Evolutionary conservation across 1,140 invertebrate genomes (phyloP), one percentile per base, ranked within the genome.

Genomic region (Drosophila burlai): DNA sequence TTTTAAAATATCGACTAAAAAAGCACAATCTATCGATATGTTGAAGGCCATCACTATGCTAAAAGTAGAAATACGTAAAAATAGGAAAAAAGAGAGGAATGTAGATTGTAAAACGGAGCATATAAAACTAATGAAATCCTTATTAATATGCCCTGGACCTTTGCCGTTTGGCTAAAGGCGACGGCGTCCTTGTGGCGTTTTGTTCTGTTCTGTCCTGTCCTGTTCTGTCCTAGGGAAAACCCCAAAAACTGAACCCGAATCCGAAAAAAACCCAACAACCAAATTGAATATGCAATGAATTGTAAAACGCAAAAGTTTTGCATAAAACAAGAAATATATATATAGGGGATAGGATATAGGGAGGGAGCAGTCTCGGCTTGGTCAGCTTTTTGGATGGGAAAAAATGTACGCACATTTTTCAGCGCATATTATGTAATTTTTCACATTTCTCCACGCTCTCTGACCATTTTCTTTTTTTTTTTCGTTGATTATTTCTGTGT

Each of bases 61-160:
- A 13, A 52, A 52, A 52, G 11, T 31, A 15, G 2, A 38, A 55
- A 52, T 52, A 34, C 50, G n/a, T 31, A 42, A 42, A 46, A 77
- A 58, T 29, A 13, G 24, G 15, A 36, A 54, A 64, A 72, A 42
- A 10, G 2, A 3, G 24, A 7, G n/a, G 62, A 74, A 74, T 50
- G 72, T 58, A 74, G 43, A 69, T 55, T 55, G 52, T 55, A 55
- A 21, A 46, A 18, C 29, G 60, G 47, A 82, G 78, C 79, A 83
- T 85, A 80, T 90, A 90, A 90, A 90, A 91, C 89, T 91, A 91
- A 91, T 91, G 90, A 91, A 91, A 91, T 91, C 84, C 89, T 89
- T 89, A 89, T 89, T 91, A 91, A 91, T 91, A 83, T 91, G 84
- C 85, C 74, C 69, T 73, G 85, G 89, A 89, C 84, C 90, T 91